Base-by-base conservation (phyloP, 92 coral and sea anemone species). In the Ricordea florida region DNA sequence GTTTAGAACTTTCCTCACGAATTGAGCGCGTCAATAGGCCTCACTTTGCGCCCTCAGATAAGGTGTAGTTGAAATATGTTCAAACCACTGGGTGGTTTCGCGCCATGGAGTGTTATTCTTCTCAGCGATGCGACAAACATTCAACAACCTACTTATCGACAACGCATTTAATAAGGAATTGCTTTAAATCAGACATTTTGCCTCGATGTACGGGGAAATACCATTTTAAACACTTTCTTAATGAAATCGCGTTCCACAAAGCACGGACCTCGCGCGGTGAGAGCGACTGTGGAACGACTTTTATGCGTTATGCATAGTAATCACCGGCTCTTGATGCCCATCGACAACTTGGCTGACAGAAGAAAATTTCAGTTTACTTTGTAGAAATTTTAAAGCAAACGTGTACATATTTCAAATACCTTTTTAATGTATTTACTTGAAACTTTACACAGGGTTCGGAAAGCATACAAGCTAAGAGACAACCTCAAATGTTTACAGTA, bases 401-500 rank as follows among this genome's bases (percentile, higher is more conserved):
- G 52, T 26, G 36, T 53, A 42, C 31, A 50, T 55, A 51, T 43
- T 31, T 56, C 30, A 66, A 53, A 78, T 66, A 33, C 41, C 69
- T 66, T 40, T 78, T 57, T 47, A 68, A 55, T 42, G 16, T 78
- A 56, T 51, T 41, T 78, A 32, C 77, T 53, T 11, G 26, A 36
- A 27, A 35, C 24, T 30, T 34, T 40, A 66, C 84, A 74, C 29
- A 37, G 34, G 11, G 28, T 58, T 14, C 9, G 20, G 55, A 69
- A 61, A 24, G 59, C 27, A 45, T 78, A 78, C 78, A 78, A 36
- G 42, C 35, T 41, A 27, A 70, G 77, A 70, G 53, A 32, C 42
- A 3, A 27, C 28, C 36, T 11, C 77, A 70, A 70, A 70, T 70
- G 77, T 70, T 70, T 70, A 53, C 77, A 70, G 29, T 53, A 15